phyloP scores from a whole-genome alignment of 2,888 invertebrate species.

The Eupsilia transversa region DNA sequence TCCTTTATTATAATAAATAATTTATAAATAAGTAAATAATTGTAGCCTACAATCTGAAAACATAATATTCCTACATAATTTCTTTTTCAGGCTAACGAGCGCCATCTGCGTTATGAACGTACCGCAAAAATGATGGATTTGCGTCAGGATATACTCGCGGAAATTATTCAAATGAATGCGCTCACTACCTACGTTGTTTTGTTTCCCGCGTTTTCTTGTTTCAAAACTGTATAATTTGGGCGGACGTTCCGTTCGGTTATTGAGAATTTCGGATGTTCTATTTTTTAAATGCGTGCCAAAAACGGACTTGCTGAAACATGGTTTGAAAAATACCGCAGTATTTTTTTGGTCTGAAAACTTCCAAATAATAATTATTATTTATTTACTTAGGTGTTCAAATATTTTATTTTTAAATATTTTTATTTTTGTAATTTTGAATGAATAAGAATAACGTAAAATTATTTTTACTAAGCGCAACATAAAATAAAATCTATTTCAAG shows the following conservation, averaged over 20 bases:
- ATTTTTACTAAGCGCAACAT: neutral
- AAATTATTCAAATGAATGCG: slow-evolving; percentile 87
- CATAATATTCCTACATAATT: slow-evolving; percentile 7
- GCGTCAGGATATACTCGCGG: slow-evolving; percentile 71
- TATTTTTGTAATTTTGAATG: no score
- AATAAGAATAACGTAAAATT: no score
- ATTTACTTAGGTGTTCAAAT: neutral
- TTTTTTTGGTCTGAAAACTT: neutral
- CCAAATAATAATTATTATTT: neutral
- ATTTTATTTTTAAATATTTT: neutral
- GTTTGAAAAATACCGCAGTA: neutral
- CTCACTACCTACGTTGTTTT: slow-evolving; percentile 68
- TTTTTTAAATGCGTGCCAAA: slow-evolving; percentile 24
- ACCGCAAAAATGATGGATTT: slow-evolving; percentile 79
- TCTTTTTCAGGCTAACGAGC: slow-evolving; percentile 44
- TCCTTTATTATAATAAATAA: neutral
- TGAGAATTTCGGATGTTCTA: slow-evolving; percentile 21
- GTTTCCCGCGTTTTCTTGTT: slow-evolving; percentile 62
- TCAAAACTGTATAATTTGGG: slow-evolving; percentile 59
- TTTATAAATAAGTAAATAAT: neutral
- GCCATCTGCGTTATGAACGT: slow-evolving; percentile 66
- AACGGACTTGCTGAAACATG: neutral
- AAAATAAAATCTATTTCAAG: slow-evolving; percentile 19
- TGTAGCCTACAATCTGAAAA: slow-evolving; percentile 4
- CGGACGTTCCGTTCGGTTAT: slow-evolving; percentile 41